Evolutionary conservation across 2,113 vertebrate genomes (phyloP).

Genomic region (Melanerpes formicivorus): DNA sequence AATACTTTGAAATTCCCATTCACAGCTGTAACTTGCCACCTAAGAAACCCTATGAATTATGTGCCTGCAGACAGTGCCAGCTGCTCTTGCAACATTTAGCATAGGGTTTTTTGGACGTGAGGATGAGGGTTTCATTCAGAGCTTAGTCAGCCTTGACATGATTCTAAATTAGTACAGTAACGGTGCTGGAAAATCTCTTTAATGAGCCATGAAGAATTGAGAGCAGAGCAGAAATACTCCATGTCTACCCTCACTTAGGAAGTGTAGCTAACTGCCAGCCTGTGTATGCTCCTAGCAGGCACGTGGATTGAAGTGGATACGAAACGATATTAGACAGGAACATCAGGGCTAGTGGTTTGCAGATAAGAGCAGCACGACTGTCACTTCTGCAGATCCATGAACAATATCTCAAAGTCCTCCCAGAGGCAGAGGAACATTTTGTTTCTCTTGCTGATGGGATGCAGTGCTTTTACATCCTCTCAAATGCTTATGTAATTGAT

Average conservation of each 20-base stretch:
- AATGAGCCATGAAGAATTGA: slow-evolving; percentile 41
- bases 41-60: not conserved
- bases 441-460: not conserved
- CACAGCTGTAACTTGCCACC: not conserved
- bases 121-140: slow-evolving; percentile 36
- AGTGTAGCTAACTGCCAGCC: not conserved
- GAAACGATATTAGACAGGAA: not conserved
- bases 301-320: not conserved
- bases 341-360: not conserved
- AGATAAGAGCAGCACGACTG: not conserved
- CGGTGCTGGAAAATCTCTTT: slow-evolving; percentile 36
- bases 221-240: slow-evolving; percentile 14
- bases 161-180: slow-evolving; percentile 42
- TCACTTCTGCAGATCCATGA: not conserved
- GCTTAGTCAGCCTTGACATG: slow-evolving; percentile 13
- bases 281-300: not conserved
- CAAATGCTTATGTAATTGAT: not conserved
- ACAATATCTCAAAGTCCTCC: not conserved
- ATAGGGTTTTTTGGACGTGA: not conserved
- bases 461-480: not conserved
- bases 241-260: not conserved
- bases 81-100: slow-evolving; percentile 3
- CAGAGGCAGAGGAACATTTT: not conserved
- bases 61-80: not conserved
- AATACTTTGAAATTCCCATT: slow-evolving; percentile 4